A percentile compares a stretch with the other conserved stretches of the same genome.
Evolutionary conservation across 2,888 invertebrate genomes (phyloP).

Genomic region (Sclerodermus sp.): DNA sequence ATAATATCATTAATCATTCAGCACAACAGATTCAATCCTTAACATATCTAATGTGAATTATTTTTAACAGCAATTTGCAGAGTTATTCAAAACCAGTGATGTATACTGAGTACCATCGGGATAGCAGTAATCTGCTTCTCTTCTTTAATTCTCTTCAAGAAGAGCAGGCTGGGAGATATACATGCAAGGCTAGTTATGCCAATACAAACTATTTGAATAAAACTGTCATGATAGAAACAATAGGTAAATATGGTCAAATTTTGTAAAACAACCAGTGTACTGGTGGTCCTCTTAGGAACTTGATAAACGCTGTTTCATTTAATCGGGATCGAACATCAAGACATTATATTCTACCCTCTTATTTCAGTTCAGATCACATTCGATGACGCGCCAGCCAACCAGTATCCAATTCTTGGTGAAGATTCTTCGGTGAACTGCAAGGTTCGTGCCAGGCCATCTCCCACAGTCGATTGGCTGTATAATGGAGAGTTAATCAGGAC

Average conservation of each 20-base stretch:
- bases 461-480: constrained; percentile 84
- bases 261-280: background rate
- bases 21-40: no score
- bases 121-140: constrained; percentile 70
- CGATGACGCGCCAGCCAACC: constrained; percentile 82
- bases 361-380: constrained; percentile 88
- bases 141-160: constrained; percentile 75
- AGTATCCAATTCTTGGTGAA: constrained; percentile 76
- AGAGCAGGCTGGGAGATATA: constrained; percentile 79
- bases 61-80: background rate
- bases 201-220: constrained; percentile 67
- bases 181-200: constrained; percentile 80
- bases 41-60: no score
- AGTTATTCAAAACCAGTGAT: constrained; percentile 60
- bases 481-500: constrained; percentile 72
- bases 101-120: constrained; percentile 68
- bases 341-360: no score
- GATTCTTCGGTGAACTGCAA: constrained; percentile 80
- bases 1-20: no score
- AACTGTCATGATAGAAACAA: constrained; percentile 72
- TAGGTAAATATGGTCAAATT: constrained; percentile 62
- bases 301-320: no score
- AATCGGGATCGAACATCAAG: no score
- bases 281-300: no score
- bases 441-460: constrained; percentile 82